phyloP scores from a whole-genome alignment of 2,888 invertebrate genomes.

The Gandaritis pyraliata region DNA sequence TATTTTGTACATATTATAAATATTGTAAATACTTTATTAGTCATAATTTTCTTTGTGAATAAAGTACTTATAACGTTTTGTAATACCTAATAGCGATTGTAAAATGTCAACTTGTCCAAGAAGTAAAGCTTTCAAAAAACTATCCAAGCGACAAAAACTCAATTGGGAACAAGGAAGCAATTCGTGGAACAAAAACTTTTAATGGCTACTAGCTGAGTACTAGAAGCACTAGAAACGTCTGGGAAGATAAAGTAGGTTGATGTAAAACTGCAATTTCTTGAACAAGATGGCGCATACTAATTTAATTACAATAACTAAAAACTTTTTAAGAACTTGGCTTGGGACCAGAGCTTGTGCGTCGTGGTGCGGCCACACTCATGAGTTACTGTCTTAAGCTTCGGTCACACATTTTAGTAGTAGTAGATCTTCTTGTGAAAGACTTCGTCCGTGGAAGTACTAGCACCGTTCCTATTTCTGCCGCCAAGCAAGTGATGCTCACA shows the following conservation, averaged over 20 bases:
- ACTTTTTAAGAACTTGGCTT: conserved; percentile 44
- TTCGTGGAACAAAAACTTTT: conserved; percentile 15
- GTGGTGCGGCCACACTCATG: conserved; percentile 23
- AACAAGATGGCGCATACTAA: conserved; percentile 44
- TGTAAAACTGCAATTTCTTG: conserved; percentile 34
- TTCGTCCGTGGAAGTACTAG: too few species aligned
- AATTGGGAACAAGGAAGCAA: conserved; percentile 17
- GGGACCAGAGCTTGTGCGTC: conserved; percentile 36
- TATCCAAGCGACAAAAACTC: conserved; percentile 3
- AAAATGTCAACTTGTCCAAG: too few species aligned
- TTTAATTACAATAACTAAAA: conserved; percentile 45
- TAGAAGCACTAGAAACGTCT: conserved; percentile 13
- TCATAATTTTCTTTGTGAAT: too few species aligned
- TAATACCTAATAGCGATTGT: too few species aligned
- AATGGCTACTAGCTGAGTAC: conserved; percentile 13
- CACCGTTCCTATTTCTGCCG: too few species aligned
- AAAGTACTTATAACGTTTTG: too few species aligned
- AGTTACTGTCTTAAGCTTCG: conserved; percentile 1
- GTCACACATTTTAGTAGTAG: neutral
- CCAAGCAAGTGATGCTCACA: neutral
- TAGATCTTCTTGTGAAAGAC: too few species aligned
- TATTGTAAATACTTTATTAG: too few species aligned
- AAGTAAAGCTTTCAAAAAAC: neutral
- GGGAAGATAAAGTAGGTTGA: conserved; percentile 26
- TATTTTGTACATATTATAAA: too few species aligned